phyloP scores from a whole-genome alignment of 2,888 invertebrate genomes.

The Timandra comae region DNA sequence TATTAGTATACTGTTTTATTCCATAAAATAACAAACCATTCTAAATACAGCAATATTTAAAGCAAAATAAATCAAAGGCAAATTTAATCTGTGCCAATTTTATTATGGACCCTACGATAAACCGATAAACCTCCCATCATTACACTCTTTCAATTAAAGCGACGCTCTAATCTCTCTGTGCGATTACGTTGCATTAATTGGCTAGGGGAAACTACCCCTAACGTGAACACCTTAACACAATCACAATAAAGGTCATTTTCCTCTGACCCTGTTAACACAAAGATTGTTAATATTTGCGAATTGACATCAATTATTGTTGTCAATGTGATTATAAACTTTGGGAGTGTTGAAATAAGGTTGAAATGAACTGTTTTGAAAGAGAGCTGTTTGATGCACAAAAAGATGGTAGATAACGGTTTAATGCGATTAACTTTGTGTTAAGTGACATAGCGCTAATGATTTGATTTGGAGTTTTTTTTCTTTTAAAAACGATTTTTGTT shows the following conservation, averaged over 20 bases:
- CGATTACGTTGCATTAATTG: conserved; percentile 75
- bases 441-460: conserved; percentile 70
- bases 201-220: conserved; percentile 42
- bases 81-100: conserved; percentile 15
- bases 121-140: conserved; percentile 27
- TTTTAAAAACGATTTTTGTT: conserved; percentile 10
- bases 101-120: conserved; percentile 18
- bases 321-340: conserved; percentile 29
- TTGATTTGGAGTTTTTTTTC: conserved; percentile 39
- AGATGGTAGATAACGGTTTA: conserved; percentile 62
- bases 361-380: conserved; percentile 17
- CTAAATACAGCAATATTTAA: conserved; percentile 12
- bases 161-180: conserved; percentile 63
- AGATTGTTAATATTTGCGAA: conserved; percentile 63
- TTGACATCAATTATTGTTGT: conserved; percentile 35
- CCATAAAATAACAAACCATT: too few species aligned
- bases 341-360: conserved; percentile 22
- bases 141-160: conserved; percentile 70
- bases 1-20: too few species aligned
- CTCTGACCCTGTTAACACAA: conserved; percentile 25
- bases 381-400: conserved; percentile 55
- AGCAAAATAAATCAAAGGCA: conserved; percentile 20
- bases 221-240: conserved; percentile 26
- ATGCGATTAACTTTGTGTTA: conserved; percentile 66
- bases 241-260: conserved; percentile 32